Percentiles rank a stretch among this genome's conserved stretches.
Evolutionary conservation across 2,113 vertebrate genomes (phyloP).

Genomic region (Pterocles orientalis): DNA sequence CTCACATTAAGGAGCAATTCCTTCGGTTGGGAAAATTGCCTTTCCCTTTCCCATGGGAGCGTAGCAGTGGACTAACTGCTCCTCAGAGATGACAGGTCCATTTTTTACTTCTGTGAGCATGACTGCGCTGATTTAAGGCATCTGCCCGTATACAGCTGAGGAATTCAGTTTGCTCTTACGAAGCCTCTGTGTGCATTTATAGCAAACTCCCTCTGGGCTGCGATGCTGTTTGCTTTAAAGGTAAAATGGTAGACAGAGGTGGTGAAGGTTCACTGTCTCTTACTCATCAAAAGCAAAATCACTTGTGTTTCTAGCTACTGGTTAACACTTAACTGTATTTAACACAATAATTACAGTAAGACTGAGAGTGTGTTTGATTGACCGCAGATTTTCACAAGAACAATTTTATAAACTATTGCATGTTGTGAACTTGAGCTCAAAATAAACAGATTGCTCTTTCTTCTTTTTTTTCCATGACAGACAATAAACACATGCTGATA

Average conservation of each 20-base stretch:
- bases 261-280: background rate
- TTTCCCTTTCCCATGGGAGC: constrained; percentile 64
- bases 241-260: background rate
- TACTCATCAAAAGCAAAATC: background rate
- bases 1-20: constrained; percentile 15
- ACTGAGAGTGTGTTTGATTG: background rate
- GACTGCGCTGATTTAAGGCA: constrained; percentile 49
- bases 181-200: background rate
- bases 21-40: constrained; percentile 51
- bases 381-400: background rate
- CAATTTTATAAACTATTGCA: background rate
- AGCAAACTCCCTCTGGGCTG: background rate
- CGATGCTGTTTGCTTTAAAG: background rate
- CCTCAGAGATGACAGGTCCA: constrained; percentile 31
- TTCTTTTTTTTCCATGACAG: background rate
- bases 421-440: background rate
- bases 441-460: background rate
- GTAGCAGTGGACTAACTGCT: background rate
- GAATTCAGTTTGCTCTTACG: background rate
- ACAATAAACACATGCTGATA: background rate
- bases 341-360: background rate
- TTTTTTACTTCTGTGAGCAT: constrained; percentile 54
- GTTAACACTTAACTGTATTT: background rate
- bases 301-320: background rate
- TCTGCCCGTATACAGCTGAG: constrained; percentile 19